A percentile compares a stretch with the other conserved stretches of the same genome.
phyloP scores from a whole-genome alignment of 2,113 vertebrate genomes.

The Urocitellus parryii region DNA sequence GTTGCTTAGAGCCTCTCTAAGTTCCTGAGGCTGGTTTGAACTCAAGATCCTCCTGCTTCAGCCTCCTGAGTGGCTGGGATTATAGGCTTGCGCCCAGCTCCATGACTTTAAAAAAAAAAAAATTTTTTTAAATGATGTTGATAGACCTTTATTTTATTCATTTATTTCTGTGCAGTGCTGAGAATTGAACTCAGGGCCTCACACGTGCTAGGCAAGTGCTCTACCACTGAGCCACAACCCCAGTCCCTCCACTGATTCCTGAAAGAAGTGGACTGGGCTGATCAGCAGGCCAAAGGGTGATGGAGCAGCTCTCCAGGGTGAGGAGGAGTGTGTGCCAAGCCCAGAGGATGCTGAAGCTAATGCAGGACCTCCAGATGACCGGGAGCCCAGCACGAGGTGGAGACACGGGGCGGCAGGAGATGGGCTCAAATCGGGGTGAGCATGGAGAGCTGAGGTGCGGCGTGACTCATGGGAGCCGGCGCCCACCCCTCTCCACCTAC shows the following conservation, averaged over 20 bases:
- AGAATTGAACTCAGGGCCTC: too few relatives aligned
- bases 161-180: too few relatives aligned
- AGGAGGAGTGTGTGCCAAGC: rapidly evolving
- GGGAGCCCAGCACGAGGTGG: rapidly evolving
- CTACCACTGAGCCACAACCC: too few relatives aligned
- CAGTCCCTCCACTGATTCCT: not conserved
- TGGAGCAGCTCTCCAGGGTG: not conserved
- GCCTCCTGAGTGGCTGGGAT: too few relatives aligned
- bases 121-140: too few relatives aligned
- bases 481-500: not conserved
- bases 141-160: too few relatives aligned
- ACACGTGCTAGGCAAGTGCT: too few relatives aligned
- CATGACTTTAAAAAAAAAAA: too few relatives aligned
- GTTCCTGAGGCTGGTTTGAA: too few relatives aligned
- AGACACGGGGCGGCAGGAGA: not conserved
- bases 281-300: not conserved
- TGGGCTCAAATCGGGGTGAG: not conserved
- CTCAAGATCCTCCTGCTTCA: too few relatives aligned
- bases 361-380: not conserved
- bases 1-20: too few relatives aligned
- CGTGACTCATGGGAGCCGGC: not conserved
- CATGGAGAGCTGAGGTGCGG: not conserved
- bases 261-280: not conserved
- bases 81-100: too few relatives aligned
- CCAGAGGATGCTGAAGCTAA: not conserved